Base-by-base conservation (phyloP, 2,888 invertebrate genomes). In the Byasa hedistus region DNA sequence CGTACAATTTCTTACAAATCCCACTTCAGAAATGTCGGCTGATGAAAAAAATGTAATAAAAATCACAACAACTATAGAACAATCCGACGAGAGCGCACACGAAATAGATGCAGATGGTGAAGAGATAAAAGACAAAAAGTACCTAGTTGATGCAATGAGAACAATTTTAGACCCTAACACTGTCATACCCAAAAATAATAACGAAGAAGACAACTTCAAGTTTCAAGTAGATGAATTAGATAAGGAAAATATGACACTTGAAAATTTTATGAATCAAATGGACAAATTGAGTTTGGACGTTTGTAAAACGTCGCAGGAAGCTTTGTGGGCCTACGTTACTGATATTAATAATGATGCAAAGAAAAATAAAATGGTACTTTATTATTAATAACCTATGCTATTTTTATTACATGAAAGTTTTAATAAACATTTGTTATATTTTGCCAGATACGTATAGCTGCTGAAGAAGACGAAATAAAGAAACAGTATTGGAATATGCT, bases 401-500 rank as follows among this genome's bases (percentile, higher is more conserved):
- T 39, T 12, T 39, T 15, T 39, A 39, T n/a, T 12, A 39, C 12
- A 12, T 39, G 39, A 2, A 39, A 15, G 39, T 15, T 1, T 15
- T 39, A 39, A 51, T n/a, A 4, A 21, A 51, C 19, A 32, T 62
- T 68, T 57, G 66, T 17, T 52, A 44, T 51, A 57, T 44, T 39
- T 39, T 71, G 81, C 69, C 69, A 91, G 91, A 80, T 90, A 10
- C 77, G 80, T 5, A 84, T 89, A 66, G 86, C 89, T 54, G 88
- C 87, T 0, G 86, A 87, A 78, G 91, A 91, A 79, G 90, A 91
- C 68, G 87, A 89, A 79, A 86, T 90, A 55, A 91, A 91, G 66
- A 89, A 86, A 65, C 83, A 87, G 65, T 91, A 91, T 73, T 91
- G 91, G 91, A 82, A 82, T 57, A 83, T 87, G 68, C 67, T 91